Conservation (phyloP, 2,888 invertebrate species). For the Sesia bembeciformis region DNA sequence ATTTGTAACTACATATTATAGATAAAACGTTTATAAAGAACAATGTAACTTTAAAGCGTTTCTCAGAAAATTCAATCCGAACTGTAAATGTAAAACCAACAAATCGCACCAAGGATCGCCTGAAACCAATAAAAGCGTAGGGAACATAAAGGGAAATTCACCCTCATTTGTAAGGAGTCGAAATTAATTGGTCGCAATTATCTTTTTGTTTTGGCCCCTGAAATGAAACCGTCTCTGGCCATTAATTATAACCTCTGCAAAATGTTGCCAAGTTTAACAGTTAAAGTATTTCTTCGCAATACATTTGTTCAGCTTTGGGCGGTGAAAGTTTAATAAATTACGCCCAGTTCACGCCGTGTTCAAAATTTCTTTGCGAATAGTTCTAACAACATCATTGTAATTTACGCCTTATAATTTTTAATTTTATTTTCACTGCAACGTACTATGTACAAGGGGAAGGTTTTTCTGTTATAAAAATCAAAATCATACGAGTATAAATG, state of each 20-base stretch:
- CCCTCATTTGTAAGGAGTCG: conserved; percentile 55
- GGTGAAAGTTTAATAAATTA: conserved; percentile 29
- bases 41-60: too few relatives aligned
- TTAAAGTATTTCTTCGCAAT: conserved; percentile 27
- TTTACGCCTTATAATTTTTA: background rate
- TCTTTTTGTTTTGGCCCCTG: conserved; percentile 56
- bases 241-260: conserved; percentile 51
- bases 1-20: too few relatives aligned
- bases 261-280: conserved; percentile 35
- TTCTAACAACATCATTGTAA: background rate
- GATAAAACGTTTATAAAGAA: too few relatives aligned
- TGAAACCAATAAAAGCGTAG: conserved; percentile 45
- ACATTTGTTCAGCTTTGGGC: conserved; percentile 26
- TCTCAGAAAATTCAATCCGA: conserved; percentile 29
- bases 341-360: conserved; percentile 18
- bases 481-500: too few relatives aligned
- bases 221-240: conserved; percentile 44
- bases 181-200: conserved; percentile 68
- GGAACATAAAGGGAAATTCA: conserved; percentile 31
- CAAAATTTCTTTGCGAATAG: conserved; percentile 14
- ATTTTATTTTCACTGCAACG: too few relatives aligned
- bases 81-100: conserved; percentile 40
- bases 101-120: conserved; percentile 41
- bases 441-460: too few relatives aligned
- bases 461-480: too few relatives aligned